Conservation (phyloP, 2,113 vertebrate genomes). For the Burhinus bistriatus region DNA sequence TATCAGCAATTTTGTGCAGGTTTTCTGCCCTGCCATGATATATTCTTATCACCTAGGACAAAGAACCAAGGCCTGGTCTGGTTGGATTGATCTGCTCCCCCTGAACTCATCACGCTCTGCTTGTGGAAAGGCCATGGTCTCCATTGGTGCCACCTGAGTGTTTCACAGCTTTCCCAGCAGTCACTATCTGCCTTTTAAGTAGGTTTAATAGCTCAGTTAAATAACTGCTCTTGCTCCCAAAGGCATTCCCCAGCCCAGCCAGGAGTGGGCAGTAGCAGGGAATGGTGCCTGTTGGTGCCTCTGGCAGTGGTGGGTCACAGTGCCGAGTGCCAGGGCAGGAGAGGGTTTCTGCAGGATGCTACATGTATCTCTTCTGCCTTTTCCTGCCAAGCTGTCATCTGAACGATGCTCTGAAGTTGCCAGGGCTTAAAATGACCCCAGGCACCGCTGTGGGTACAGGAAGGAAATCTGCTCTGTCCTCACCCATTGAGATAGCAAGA, state of each 20-base stretch:
- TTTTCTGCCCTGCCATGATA: background rate
- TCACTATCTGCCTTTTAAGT: background rate
- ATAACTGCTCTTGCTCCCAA: background rate
- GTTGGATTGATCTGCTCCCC: background rate
- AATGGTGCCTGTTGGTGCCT: background rate
- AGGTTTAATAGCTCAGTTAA: background rate
- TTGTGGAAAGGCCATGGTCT: background rate
- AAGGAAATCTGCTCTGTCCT: background rate
- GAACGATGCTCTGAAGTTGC: background rate
- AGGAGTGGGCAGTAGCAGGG: background rate
- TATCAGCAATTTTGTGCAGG: accelerated
- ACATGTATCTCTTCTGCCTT: background rate
- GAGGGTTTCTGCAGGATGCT: background rate
- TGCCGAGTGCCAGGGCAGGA: accelerated
- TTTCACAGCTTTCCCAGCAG: background rate
- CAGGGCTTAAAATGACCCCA: background rate
- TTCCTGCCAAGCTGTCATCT: background rate
- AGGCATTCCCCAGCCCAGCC: background rate
- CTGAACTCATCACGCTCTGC: accelerated
- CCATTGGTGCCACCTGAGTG: background rate
- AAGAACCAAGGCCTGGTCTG: background rate
- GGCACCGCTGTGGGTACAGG: accelerated
- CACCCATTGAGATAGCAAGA: accelerated
- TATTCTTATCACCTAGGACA: background rate
- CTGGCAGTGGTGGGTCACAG: accelerated